Base-by-base conservation (phyloP, 2,888 invertebrate species). In the Dorcus hopei region DNA sequence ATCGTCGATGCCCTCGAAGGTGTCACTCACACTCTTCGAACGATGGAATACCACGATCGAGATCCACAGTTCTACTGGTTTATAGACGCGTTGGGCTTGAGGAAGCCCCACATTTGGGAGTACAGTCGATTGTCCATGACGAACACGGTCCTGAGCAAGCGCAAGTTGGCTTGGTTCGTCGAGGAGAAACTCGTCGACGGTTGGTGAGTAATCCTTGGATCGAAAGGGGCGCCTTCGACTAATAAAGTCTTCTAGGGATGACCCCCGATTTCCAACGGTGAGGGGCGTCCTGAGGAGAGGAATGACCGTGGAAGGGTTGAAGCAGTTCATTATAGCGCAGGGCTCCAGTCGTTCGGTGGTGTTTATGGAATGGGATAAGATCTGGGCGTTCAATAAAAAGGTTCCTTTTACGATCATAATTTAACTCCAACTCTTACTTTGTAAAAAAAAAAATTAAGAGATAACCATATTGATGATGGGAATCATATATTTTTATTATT, bases 341-440 rank as follows among this genome's bases (percentile, higher is more conserved):
- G 99, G 99, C 54, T 97, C 97, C 49, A 97, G 97, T 50, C 86
- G 93, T 59, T 94, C 97, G 0, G 97, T 99, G 6, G 97, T 97
- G 2, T 95, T 95, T 79, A 99, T 99, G 99, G 97, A 97, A 78
- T 99, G 99, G 99, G 99, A 99, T 79, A 99, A 99, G 81, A 97
- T 99, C 69, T 99, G 99, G 99, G 89, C 98, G 9, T 93, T 98
- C 73, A 99, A 99, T 77, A 98, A 97, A 77, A 99, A 99, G 85
- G 91, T 89, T 64, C 62, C 49, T 52, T 16, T 4, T 42, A 19
- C 14, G 43, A 38, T 11, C 6, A 45, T 50, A 14, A 9, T 48
- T 19, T 57, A 26, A 19, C 42, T 41, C 42, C 19, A 38, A 54
- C 19, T 39, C 42, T 42, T 39, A 19, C n/a, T 19, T 19, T 1